A percentile compares a stretch with the other conserved stretches of the same genome.
Conservation (phyloP, 2,888 invertebrate species). For the Habroteleia sp. region DNA sequence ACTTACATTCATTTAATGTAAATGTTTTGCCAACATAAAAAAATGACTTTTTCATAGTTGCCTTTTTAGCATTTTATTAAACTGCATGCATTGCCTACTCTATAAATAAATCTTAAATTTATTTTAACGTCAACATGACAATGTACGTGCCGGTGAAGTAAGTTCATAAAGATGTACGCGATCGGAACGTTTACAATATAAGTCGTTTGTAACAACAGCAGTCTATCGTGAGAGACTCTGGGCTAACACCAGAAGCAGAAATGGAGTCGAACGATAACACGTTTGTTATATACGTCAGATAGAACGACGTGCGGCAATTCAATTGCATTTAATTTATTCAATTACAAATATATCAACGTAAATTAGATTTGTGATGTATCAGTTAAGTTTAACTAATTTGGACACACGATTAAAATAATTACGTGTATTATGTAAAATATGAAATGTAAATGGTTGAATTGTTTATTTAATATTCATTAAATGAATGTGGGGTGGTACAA, state of each 20-base stretch:
- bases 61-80: conserved; percentile 44
- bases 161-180: conserved; percentile 63
- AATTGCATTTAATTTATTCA: conserved; percentile 77
- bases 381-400: conserved; percentile 76
- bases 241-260: conserved; percentile 69
- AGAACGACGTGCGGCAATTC: conserved; percentile 70
- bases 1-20: too few species aligned
- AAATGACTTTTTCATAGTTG: too few species aligned
- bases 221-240: conserved; percentile 62
- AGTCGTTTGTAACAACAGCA: conserved; percentile 50
- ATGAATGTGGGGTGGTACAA: too few species aligned
- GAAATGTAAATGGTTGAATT: conserved; percentile 43
- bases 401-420: conserved; percentile 75
- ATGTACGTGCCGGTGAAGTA: conserved; percentile 51
- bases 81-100: conserved; percentile 26
- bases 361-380: conserved; percentile 78
- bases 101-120: conserved; percentile 46
- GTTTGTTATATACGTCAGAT: conserved; percentile 76
- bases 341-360: conserved; percentile 71
- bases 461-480: conserved; percentile 35
- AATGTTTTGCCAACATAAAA: too few species aligned
- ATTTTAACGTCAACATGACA: conserved; percentile 57
- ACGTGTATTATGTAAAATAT: conserved; percentile 73
- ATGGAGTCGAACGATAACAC: conserved; percentile 75
- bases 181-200: conserved; percentile 58